Conservation (phyloP, 2,888 invertebrate genomes). For the Cecidostiba fungosa region DNA sequence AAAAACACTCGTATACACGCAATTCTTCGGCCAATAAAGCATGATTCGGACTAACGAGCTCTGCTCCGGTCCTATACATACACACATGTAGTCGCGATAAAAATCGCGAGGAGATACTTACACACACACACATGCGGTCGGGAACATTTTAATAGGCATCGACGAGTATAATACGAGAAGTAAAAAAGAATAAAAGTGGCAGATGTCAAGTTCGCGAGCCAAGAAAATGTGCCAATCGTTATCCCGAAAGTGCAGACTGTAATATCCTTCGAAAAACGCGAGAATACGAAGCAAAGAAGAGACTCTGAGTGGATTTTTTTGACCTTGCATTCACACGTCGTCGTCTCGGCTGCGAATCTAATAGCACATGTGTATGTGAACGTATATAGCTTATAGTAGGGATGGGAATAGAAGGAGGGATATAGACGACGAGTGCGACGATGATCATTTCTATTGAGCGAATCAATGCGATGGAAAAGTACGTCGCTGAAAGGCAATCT, state of each 20-base stretch:
- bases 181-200: conserved; percentile 55
- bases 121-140: neutral
- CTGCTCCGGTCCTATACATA: neutral
- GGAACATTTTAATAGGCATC: conserved; percentile 39
- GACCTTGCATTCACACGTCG: neutral
- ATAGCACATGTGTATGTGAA: too few relatives aligned
- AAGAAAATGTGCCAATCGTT: conserved; percentile 49
- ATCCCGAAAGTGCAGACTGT: conserved; percentile 27
- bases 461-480: conserved; percentile 41
- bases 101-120: conserved; percentile 38
- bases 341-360: neutral
- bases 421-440: neutral
- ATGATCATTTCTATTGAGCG: conserved; percentile 39
- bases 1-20: neutral
- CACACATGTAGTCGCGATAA: conserved; percentile 23
- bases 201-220: conserved; percentile 48
- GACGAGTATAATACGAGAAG: neutral
- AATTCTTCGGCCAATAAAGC: conserved; percentile 38
- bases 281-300: neutral
- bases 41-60: conserved; percentile 43
- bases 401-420: neutral
- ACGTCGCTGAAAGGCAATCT: conserved; percentile 40
- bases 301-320: neutral
- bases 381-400: neutral
- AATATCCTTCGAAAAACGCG: neutral